Conservation (phyloP, 1,140 invertebrate genomes). For the Dinoponera quadriceps region DNA sequence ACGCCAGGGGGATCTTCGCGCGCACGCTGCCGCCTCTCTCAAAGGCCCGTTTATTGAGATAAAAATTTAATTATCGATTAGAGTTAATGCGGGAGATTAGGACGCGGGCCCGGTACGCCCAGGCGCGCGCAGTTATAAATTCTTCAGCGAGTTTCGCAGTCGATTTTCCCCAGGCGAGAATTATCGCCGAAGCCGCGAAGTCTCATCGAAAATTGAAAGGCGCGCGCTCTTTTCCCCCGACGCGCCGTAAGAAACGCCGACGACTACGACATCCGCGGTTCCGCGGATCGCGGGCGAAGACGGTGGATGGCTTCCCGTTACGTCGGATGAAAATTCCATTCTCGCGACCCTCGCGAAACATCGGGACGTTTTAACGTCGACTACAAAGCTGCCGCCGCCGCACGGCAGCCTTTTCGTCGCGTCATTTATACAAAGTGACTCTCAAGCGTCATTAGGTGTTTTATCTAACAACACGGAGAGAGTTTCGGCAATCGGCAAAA, state of each 20-base stretch:
- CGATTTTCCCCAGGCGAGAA: neutral
- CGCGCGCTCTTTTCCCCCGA: no score
- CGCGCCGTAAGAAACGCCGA: neutral
- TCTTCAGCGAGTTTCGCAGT: neutral
- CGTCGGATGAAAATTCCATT: conserved; percentile 56
- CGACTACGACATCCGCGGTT: neutral
- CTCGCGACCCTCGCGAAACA: conserved; percentile 23
- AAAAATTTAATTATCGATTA: conserved; percentile 50
- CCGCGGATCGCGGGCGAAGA: conserved; percentile 16
- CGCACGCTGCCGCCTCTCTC: neutral
- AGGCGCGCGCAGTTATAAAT: neutral
- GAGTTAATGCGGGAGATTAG: conserved; percentile 20
- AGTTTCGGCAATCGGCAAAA: no score
- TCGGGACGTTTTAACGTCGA: no score
- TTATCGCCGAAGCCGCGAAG: neutral
- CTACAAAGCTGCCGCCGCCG: no score
- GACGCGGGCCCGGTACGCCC: no score
- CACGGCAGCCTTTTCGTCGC: no score
- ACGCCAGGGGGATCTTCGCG: conserved; percentile 6
- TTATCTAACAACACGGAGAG: no score
- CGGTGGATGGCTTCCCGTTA: conserved; percentile 46
- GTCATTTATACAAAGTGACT: no score
- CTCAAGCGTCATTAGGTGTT: no score
- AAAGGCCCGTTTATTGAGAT: conserved; percentile 28
- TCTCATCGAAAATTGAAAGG: neutral